Base-by-base conservation (phyloP, 23 tunicate species). In the Trididemnum clinides region DNA sequence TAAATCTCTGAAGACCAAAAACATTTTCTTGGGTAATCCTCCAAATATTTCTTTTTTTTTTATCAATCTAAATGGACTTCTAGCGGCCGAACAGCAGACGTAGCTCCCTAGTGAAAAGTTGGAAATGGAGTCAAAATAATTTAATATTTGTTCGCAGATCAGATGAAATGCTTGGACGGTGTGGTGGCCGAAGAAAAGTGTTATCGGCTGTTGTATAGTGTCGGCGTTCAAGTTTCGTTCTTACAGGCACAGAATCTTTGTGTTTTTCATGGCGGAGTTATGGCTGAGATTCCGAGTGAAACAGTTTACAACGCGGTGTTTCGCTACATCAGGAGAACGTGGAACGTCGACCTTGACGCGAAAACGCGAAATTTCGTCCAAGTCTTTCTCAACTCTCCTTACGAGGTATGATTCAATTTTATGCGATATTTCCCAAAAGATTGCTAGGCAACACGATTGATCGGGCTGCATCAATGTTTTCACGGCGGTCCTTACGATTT, bases 291-390 rank as follows among this genome's bases (percentile, higher is more conserved):
- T 10, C 58, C 57, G 4, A 38, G 28, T 12, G 80, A 74, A 38
- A 28, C 19, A 10, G 57, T 39, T 38, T 74, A 74, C 38, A 36
- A 35, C 7, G 57, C 80, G 1, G 34, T 74, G 6, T 23, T 38
- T 31, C 6, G 21, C 19, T 74, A 74, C 25, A 23, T 74, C 26
- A 37, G 80, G 32, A 37, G 58, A 21, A 74, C 80, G 20, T 74
- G 80, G 80, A 74, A 57, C 80, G 4, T 74, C 2, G 80, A 74
- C 32, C 28, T 74, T 7, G 57, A 37, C 23, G 58, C 57, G 28
- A 36, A 74, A 74, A 31, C 7, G 20, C 80, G 80, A 74, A 74
- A 74, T 37, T 74, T 74, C 38, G 80, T 74, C 4, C 80, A 74
- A 74, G 80, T 74, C 5, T 74, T 38, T 38, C 57, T 74, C 28